These are phyloP conservation scores for Yponomeuta cagnagella DNA, from an alignment of 2,888 invertebrate genomes.

Conservation along the genomic window DNA sequence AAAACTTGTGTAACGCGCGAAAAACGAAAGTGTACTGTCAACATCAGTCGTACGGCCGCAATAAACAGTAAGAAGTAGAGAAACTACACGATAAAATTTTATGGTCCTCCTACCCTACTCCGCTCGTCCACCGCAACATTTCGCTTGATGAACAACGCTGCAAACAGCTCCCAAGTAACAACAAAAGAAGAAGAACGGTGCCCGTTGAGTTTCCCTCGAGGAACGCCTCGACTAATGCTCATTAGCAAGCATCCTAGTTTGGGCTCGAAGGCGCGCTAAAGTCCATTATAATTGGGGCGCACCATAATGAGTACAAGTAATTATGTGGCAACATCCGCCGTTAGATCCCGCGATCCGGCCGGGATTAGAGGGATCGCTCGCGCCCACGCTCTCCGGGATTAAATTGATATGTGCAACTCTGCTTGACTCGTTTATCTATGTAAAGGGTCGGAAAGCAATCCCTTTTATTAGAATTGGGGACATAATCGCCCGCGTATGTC, in stretches of 20 bases:
- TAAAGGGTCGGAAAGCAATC: conserved; percentile 63
- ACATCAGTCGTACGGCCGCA: too few species aligned
- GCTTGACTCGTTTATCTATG: conserved; percentile 63
- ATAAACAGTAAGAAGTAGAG: not conserved
- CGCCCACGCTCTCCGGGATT: conserved; percentile 55
- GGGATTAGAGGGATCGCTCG: conserved; percentile 62
- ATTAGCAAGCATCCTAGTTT: conserved; percentile 23
- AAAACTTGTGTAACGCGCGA: too few species aligned
- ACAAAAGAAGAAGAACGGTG: not conserved
- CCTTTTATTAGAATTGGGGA: conserved; percentile 63
- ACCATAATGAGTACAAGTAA: conserved; percentile 53
- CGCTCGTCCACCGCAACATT: not conserved
- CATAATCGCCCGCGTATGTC: conserved; percentile 59
- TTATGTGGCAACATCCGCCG: conserved; percentile 64
- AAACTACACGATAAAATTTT: not conserved
- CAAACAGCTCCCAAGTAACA: not conserved
- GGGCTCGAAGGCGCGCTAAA: conserved; percentile 27
- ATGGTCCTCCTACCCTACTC: not conserved
- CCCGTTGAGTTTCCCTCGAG: conserved; percentile 6
- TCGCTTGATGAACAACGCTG: not conserved
- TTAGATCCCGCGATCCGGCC: conserved; percentile 51
- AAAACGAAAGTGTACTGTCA: too few species aligned
- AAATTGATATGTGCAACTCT: conserved; percentile 68
- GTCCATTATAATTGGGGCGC: conserved; percentile 36
- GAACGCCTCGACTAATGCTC: conserved; percentile 20